A percentile compares a stretch with the other conserved stretches of the same genome.
phyloP scores from a whole-genome alignment of 1,140 invertebrate species.

The Bombus huntii region DNA sequence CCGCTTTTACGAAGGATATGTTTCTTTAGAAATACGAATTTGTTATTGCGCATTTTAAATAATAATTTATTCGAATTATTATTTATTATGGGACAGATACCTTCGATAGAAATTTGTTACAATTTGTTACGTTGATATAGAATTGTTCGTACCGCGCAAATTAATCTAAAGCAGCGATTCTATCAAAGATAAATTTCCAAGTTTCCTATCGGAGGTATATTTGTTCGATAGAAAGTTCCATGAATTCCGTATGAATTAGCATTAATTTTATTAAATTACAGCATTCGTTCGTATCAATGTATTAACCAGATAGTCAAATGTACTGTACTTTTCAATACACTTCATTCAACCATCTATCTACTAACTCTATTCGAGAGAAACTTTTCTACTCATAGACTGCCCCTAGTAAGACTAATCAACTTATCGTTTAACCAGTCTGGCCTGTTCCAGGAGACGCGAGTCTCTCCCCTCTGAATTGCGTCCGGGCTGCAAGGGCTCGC shows the following conservation, averaged over 20 bases:
- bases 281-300: neutral
- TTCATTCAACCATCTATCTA: neutral
- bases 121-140: no score
- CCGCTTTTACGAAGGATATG: no score
- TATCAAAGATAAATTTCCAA: no score
- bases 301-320: neutral
- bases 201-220: neutral
- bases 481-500: neutral
- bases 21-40: neutral
- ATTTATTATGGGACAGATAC: no score
- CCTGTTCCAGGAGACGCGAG: neutral
- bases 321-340: neutral
- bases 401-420: constrained; percentile 5
- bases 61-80: no score
- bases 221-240: neutral
- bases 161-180: no score
- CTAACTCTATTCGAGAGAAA: neutral
- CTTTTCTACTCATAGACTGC: neutral
- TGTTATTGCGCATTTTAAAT: neutral
- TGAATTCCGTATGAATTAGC: neutral
- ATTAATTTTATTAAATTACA: neutral
- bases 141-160: no score
- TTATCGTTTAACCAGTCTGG: constrained; percentile 32
- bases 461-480: neutral
- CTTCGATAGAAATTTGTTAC: no score